Percentiles rank a stretch among this genome's conserved stretches.
Conservation (phyloP, 2,888 invertebrate species). For the Melanchra persicariae region DNA sequence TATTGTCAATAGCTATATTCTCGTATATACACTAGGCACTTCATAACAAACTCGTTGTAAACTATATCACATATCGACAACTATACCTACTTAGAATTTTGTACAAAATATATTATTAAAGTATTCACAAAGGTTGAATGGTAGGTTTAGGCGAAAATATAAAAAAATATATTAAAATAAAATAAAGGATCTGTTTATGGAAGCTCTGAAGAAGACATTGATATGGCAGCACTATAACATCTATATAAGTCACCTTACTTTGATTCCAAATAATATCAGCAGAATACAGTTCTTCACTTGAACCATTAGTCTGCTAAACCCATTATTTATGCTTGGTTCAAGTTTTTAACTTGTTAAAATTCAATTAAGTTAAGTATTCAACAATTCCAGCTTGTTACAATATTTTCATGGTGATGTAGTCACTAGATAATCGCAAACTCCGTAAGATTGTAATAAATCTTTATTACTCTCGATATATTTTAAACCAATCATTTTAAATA, state of each 20-base stretch:
- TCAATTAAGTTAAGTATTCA: no score
- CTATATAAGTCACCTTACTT: slow-evolving; percentile 28
- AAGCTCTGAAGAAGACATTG: slow-evolving; percentile 70
- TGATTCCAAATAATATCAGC: slow-evolving; percentile 4
- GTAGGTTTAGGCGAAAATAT: slow-evolving; percentile 40
- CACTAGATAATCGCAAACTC: no score
- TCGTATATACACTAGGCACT: slow-evolving; percentile 86
- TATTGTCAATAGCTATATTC: slow-evolving; percentile 68
- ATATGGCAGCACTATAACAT: slow-evolving; percentile 52
- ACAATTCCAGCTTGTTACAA: slow-evolving; percentile 37
- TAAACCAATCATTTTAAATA: no score
- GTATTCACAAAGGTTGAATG: slow-evolving; percentile 64
- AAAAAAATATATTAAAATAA: slow-evolving; percentile 24
- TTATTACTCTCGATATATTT: no score
- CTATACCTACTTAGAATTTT: slow-evolving; percentile 73
- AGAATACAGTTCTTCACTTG: background rate
- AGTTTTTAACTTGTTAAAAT: background rate
- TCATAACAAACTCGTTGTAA: slow-evolving; percentile 82
- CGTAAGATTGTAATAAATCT: no score
- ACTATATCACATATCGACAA: slow-evolving; percentile 88
- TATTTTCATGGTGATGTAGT: background rate
- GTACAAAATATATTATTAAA: slow-evolving; percentile 77
- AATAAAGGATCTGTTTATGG: slow-evolving; percentile 65
- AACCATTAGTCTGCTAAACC: no score
- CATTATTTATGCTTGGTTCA: no score